Evolutionary conservation across 2,797 vertebrate species (phyloP).

Genomic region (Furcifer pardalis): DNA sequence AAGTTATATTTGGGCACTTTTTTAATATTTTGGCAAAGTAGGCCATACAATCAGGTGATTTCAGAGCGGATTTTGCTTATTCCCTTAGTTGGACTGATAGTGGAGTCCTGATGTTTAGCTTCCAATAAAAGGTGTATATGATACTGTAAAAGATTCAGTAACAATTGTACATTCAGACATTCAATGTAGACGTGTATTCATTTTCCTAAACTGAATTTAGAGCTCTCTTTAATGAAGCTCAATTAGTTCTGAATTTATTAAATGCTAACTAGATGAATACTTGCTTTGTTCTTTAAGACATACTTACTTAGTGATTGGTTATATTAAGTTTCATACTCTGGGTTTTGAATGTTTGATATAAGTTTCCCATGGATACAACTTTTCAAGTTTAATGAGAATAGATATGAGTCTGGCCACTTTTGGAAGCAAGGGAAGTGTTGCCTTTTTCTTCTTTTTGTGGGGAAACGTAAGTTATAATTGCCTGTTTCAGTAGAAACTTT

Average conservation of each 20-base stretch:
- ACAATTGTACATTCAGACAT: neutral
- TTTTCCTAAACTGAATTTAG: neutral
- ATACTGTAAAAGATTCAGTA: neutral
- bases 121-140: neutral
- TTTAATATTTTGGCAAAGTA: too few relatives aligned
- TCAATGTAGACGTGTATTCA: neutral
- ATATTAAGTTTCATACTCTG: neutral
- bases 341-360: neutral
- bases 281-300: neutral
- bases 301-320: neutral
- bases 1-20: too few relatives aligned
- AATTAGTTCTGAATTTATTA: neutral
- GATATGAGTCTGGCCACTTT: neutral
- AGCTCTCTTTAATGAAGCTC: neutral
- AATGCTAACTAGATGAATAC: neutral
- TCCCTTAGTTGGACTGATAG: neutral
- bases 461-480: neutral
- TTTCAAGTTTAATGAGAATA: neutral
- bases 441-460: neutral
- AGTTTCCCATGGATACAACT: neutral
- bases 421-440: neutral
- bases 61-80: neutral
- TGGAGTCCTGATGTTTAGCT: neutral
- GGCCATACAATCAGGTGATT: too few relatives aligned
- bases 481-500: neutral